Base-by-base conservation (phyloP, 2,797 vertebrate species). In the Arctocebus calabarensis region DNA sequence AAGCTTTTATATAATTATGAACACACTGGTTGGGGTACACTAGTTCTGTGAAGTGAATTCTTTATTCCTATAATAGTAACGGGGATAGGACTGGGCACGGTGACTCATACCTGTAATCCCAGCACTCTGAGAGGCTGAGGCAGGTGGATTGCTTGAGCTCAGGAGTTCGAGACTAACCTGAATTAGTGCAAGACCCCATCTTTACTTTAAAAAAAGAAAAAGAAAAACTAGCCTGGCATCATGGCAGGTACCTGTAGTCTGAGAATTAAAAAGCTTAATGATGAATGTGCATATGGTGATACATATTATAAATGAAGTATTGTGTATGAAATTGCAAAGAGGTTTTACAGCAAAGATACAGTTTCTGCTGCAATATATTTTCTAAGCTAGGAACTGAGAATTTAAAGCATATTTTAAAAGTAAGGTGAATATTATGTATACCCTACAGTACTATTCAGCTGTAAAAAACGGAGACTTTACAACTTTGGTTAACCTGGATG, bases 11-110 rank as follows among this genome's bases (percentile, higher is more conserved):
- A n/a, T 94, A 37, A 83, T 73, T 92, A 66, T 79, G 75, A 88
- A 78, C 68, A 91, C 40, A 32, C 77, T n/a, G 70, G 25, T 78
- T 84, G 52, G 32, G 12, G 3, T 78, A 22, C 14, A 62, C 37
- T 94, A 37, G 34, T 95, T 91, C 73, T 94, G 17, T 86, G 81
- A 91, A 87, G 37, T 11, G 57, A 64, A 27, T 79, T 78, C 77
- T 64, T 82, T 91, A 25, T 74, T 88, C 19, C 43, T 88, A 85
- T 89, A 57, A 62, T 70, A 88, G 55, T 84, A 75, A 71, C 19
- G 45, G 55, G 25, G 27, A 43, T 40, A 61, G 48, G 48, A 3
- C 48, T 4, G 14, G 48, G 48, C 48, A 52, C 14, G 14, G 48
- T 52, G 48, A 52, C 48, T 52, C 48, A 52, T 16, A 52, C 48